A percentile compares a stretch with the other conserved stretches of the same genome.
phyloP scores from a whole-genome alignment of 2,888 invertebrate species.

The Oligia fasciuncula region DNA sequence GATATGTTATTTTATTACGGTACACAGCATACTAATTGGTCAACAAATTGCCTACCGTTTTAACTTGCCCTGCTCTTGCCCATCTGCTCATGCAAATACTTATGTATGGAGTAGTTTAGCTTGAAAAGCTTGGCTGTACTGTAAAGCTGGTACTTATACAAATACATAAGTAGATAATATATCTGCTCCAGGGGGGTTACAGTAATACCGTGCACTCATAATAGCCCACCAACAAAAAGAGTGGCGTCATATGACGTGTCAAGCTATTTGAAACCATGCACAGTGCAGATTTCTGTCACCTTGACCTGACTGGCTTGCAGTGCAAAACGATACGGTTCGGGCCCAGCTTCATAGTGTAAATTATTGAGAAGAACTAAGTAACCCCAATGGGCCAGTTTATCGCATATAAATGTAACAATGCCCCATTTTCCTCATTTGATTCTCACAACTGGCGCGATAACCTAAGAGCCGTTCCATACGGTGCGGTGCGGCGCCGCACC shows the following conservation, averaged over 20 bases:
- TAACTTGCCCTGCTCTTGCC: neutral
- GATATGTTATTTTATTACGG: neutral
- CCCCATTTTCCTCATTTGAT: constrained; percentile 36
- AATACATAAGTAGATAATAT: neutral
- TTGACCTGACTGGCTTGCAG: neutral
- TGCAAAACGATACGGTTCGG: neutral
- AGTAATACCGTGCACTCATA: neutral
- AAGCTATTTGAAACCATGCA: neutral
- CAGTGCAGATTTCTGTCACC: neutral
- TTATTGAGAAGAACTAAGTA: constrained; percentile 8
- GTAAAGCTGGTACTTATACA: neutral
- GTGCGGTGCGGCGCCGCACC: too few relatives aligned
- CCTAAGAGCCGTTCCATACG: too few relatives aligned
- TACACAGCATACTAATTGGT: neutral
- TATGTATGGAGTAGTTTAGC: neutral
- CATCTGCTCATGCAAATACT: neutral
- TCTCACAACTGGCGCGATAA: constrained; percentile 24
- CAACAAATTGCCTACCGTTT: neutral
- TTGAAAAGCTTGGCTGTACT: neutral
- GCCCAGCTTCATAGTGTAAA: neutral
- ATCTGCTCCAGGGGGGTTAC: neutral
- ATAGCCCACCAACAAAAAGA: neutral
- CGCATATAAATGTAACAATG: constrained; percentile 10
- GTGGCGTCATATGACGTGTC: neutral
- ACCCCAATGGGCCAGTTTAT: constrained; percentile 17